These are phyloP conservation scores for Agrochola macilenta DNA, from an alignment of 2,888 invertebrate species.

Conservation along the genomic window DNA sequence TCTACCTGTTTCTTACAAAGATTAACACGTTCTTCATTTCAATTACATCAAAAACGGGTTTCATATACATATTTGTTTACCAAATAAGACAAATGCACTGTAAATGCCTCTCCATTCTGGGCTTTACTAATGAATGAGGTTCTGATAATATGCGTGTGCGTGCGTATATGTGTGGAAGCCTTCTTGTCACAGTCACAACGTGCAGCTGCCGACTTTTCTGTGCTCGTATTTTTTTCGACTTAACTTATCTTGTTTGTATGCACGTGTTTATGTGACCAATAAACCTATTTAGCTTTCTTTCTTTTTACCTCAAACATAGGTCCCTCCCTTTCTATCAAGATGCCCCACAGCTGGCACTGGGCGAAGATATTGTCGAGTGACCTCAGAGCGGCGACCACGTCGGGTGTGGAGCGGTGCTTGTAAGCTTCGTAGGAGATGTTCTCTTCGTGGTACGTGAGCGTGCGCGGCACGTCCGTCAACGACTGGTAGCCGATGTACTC, in stretches of 20 bases:
- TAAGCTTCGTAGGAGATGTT: slow-evolving; percentile 90
- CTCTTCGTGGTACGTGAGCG: slow-evolving; percentile 93
- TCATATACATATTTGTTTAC: neutral
- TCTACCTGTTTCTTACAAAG: too few species aligned
- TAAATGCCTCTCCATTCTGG: neutral
- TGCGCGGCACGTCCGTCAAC: slow-evolving; percentile 97
- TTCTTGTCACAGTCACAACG: too few species aligned
- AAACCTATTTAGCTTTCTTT: neutral
- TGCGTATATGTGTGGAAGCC: too few species aligned
- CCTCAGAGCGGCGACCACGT: slow-evolving; percentile 93
- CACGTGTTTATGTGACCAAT: neutral
- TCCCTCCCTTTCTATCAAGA: slow-evolving; percentile 95
- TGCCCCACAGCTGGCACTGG: slow-evolving; percentile 95
- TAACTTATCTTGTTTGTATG: neutral
- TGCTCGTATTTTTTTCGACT: neutral
- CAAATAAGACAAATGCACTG: neutral
- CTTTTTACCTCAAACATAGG: slow-evolving; percentile 92
- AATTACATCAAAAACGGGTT: too few species aligned
- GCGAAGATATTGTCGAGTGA: slow-evolving; percentile 94
- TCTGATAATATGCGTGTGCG: slow-evolving; percentile 60
- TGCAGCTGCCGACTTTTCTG: neutral
- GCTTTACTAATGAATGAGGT: neutral
- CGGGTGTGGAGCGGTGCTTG: slow-evolving; percentile 92
- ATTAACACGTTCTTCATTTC: too few species aligned
- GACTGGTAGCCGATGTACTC: slow-evolving; percentile 98